Conservation (phyloP, 2,797 vertebrate species). For the Eptatretus atami region DNA sequence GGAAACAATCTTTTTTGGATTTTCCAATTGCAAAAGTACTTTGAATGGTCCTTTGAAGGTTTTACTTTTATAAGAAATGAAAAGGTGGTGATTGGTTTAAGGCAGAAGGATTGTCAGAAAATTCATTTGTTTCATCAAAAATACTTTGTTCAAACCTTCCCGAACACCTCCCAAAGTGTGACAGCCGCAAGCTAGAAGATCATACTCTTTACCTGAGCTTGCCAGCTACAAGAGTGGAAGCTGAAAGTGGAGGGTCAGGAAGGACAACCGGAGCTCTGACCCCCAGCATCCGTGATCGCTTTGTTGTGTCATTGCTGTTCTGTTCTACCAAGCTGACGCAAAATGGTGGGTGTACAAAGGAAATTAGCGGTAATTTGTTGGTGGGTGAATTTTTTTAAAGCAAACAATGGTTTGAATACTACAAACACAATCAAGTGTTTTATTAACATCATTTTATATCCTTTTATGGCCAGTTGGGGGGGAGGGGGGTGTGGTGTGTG, state of each 20-base stretch:
- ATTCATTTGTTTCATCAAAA: not conserved
- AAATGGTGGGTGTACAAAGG: conserved; percentile 11
- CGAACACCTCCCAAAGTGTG: conserved; percentile 10
- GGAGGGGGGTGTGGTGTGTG: no score
- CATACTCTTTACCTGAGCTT: conserved; percentile 9
- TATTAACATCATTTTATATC: not conserved
- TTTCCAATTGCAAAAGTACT: no score
- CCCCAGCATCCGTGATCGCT: conserved; percentile 11
- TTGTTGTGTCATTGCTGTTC: conserved; percentile 13
- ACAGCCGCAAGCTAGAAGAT: conserved; percentile 13
- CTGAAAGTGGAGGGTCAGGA: conserved; percentile 7
- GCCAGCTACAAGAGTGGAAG: conserved; percentile 7
- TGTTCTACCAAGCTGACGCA: conserved; percentile 17
- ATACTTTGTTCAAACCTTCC: not conserved
- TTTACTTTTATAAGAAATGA: no score
- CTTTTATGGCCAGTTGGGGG: no score
- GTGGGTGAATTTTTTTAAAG: no score
- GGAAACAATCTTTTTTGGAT: no score
- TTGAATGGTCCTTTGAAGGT: no score
- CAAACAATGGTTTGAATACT: no score
- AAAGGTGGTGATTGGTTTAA: no score
- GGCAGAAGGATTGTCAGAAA: no score
- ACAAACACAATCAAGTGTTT: no score
- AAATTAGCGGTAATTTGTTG: no score
- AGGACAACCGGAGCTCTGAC: accelerated